Evolutionary conservation across 35 echinoderm and acorn worm genomes (phyloP), one percentile per base, ranked within the genome.

Genomic region (Holothuria glaberrima): DNA sequence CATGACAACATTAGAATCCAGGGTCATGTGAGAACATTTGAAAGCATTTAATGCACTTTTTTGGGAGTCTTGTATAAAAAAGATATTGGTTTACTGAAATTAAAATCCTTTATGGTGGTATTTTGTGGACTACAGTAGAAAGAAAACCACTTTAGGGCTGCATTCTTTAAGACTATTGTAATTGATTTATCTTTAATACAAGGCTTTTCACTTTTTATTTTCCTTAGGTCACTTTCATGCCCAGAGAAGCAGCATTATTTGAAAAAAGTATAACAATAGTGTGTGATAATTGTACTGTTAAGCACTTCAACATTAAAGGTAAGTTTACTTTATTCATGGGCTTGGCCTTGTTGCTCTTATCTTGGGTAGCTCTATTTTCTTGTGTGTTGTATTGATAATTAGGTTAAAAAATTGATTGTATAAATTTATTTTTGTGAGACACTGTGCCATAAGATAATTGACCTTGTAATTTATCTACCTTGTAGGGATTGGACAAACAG

Each of bases 241-340:
- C 95, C 19, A 26, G 79, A 38, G 86, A 67, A 24, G 82, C 90
- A n/a, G 59, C 86, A 21, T 67, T 70, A 20, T 97, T 92, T 89
- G 80, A 64, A 38, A 73, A 90, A 29, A 73, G 85, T 28, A 88
- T 97, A 26, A 97, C 90, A 10, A 92, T 97, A 31, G 72, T 97
- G 26, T 97, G 95, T 92, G 95, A 97, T 59, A 97, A 97, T 65
- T 97, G 95, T 64, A 82, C 86, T 59, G 95, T 97, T 13, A 97
- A 92, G 71, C 95, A 97, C 57, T 97, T 97, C 78, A 92, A 79
- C 50, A 26, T 97, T 19, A 97, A 92, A 97, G 95, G 95, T 97
- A 92, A 54, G 33, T 59, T 30, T 32, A 13, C 35, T 41, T 41
- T 7, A 41, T 41, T 41, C 2, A 41, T 41, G 2, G 2, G 2